phyloP scores from a whole-genome alignment of 1,140 invertebrate genomes.

The Halyomorpha halys region DNA sequence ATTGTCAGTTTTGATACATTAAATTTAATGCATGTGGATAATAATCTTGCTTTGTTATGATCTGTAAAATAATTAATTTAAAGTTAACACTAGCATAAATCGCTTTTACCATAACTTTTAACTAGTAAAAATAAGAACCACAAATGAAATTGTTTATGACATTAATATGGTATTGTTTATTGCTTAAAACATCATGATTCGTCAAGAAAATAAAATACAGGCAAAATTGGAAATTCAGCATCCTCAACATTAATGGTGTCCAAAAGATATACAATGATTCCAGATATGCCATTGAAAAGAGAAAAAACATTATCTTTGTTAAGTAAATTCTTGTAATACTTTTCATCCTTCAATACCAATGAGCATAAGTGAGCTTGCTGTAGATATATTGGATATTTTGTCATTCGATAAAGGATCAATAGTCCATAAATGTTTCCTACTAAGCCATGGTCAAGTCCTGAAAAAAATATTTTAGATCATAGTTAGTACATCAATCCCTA shows the following conservation, averaged over 20 bases:
- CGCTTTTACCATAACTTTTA: too few species aligned
- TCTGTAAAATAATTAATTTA: too few species aligned
- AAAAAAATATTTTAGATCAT: conserved; percentile 15
- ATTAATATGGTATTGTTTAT: too few species aligned
- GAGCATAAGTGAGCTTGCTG: conserved; percentile 66
- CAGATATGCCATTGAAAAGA: conserved; percentile 76
- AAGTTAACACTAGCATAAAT: too few species aligned
- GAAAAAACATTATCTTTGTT: conserved; percentile 71
- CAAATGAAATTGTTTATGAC: too few species aligned
- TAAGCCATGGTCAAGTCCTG: conserved; percentile 72
- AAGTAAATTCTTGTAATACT: conserved; percentile 52
- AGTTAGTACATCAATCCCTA: too few species aligned
- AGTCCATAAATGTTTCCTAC: conserved; percentile 79
- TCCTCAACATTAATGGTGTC: conserved; percentile 63
- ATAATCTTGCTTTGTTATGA: too few species aligned
- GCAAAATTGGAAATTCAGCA: conserved; percentile 66
- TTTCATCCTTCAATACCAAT: conserved; percentile 51
- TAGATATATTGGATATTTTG: conserved; percentile 56
- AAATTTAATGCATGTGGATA: too few species aligned
- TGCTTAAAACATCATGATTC: too few species aligned
- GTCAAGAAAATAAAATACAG: conserved; percentile 3
- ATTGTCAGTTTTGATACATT: too few species aligned
- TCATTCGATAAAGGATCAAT: conserved; percentile 64
- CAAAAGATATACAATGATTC: conserved; percentile 68
- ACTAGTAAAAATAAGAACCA: too few species aligned